A percentile compares a stretch with the other conserved stretches of the same genome.
Conservation (phyloP, 2,797 vertebrate genomes). For the Leptodactylus fallax region DNA sequence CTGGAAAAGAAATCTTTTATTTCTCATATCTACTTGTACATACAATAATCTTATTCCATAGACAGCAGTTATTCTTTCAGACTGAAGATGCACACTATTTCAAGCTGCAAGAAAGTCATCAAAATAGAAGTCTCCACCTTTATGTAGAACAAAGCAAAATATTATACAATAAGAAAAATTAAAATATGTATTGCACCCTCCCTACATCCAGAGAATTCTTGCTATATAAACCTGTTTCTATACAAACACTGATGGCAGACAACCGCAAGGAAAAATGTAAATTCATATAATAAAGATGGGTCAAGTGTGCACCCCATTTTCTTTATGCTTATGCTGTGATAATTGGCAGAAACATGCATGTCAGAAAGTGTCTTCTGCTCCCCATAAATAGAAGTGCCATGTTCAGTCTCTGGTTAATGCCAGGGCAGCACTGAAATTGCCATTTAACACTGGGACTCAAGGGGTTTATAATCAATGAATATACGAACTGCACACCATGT, state of each 20-base stretch:
- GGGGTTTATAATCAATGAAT: too few species aligned
- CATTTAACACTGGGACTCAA: too few species aligned
- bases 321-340: too few species aligned
- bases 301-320: neutral
- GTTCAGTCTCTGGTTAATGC: too few species aligned
- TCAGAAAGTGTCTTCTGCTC: neutral
- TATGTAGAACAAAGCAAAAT: neutral
- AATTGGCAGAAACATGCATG: too few species aligned
- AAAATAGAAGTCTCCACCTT: neutral
- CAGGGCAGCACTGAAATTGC: too few species aligned
- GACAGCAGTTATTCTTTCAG: neutral
- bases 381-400: too few species aligned
- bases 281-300: neutral
- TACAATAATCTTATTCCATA: constrained; percentile 20
- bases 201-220: neutral
- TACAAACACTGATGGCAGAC: neutral
- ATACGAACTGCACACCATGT: neutral
- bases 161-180: neutral
- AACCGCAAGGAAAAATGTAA: neutral
- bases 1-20: constrained; percentile 2
- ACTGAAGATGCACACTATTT: neutral
- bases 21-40: constrained; percentile 15
- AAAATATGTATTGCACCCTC: constrained; percentile 4
- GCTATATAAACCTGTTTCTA: neutral
- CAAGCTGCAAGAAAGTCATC: neutral